These are phyloP conservation scores for Hermaeophaga mercurialis DNA, from an alignment of 2,888 invertebrate species.

Conservation along the genomic window DNA sequence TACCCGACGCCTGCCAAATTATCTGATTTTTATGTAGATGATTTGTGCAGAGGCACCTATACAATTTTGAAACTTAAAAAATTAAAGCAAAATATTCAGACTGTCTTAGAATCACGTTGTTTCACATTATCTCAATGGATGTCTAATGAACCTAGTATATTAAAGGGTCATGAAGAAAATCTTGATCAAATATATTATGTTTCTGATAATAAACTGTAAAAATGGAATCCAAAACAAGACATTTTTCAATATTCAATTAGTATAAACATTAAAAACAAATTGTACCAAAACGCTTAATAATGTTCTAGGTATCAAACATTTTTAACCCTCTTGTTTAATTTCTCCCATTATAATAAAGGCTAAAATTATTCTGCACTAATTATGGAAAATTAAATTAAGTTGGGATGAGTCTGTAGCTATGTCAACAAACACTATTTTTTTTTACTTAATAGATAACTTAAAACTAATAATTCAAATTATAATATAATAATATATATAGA, in stretches of 20 bases:
- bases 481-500: no score
- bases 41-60: conserved; percentile 13
- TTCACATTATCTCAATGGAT: neutral
- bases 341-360: neutral
- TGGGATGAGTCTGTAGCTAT: neutral
- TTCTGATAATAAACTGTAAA: neutral
- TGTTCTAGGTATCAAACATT: neutral
- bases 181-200: neutral
- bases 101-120: neutral
- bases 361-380: neutral
- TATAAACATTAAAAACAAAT: neutral
- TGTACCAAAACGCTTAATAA: neutral
- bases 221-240: neutral
- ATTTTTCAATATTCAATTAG: neutral
- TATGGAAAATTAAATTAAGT: neutral
- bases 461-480: no score
- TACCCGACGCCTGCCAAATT: conserved; percentile 1
- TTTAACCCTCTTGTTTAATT: neutral
- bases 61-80: neutral
- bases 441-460: no score
- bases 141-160: neutral
- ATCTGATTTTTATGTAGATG: conserved; percentile 28
- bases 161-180: neutral
- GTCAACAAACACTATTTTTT: no score
- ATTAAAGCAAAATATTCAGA: neutral